Percentiles rank a stretch among this genome's conserved stretches.
Conservation (phyloP, 2,113 vertebrate species). For the Butorides virescens region DNA sequence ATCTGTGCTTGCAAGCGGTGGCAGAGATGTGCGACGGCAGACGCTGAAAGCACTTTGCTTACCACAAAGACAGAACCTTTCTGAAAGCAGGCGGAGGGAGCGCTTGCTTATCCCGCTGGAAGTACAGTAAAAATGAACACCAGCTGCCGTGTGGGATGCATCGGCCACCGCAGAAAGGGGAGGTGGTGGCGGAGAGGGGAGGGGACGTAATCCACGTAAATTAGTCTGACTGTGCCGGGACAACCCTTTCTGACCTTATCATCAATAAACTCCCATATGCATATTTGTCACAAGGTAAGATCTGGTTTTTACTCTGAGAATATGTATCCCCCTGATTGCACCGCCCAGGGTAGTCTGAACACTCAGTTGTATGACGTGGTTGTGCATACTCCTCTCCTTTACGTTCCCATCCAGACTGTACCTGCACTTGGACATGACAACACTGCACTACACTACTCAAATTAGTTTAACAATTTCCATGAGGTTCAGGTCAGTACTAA, state of each 20-base stretch:
- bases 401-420: not conserved
- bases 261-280: not conserved
- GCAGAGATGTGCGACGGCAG: not conserved
- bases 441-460: not conserved
- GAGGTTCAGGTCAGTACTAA: not conserved
- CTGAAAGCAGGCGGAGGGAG: accelerated
- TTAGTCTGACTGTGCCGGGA: not conserved
- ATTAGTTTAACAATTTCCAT: not conserved
- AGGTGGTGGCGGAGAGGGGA: not conserved
- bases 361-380: accelerated
- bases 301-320: not conserved
- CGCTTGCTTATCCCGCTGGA: not conserved
- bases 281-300: not conserved
- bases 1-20: not conserved
- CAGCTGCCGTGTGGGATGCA: not conserved
- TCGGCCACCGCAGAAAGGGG: not conserved
- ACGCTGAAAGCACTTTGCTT: not conserved
- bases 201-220: not conserved
- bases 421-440: accelerated
- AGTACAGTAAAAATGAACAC: not conserved
- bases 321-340: not conserved
- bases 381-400: not conserved
- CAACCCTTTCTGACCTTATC: not conserved
- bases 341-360: not conserved
- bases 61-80: not conserved